Conservation (phyloP, 2,797 vertebrate species). For the Danio albolineatus region DNA sequence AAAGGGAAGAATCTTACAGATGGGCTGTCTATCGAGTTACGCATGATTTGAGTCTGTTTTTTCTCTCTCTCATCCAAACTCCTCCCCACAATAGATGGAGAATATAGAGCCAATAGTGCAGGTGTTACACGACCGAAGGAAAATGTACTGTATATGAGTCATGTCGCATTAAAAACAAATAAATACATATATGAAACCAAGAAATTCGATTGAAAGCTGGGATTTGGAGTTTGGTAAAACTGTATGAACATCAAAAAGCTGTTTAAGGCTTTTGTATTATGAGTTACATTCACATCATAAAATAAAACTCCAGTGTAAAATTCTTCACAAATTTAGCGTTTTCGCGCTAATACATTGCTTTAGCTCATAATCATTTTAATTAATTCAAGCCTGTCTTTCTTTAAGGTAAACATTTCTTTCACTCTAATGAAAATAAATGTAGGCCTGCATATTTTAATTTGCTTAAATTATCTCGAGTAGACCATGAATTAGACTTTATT, state of each 20-base stretch:
- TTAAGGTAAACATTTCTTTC: not conserved
- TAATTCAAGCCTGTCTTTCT: not conserved
- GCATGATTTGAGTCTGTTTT: constrained; percentile 50
- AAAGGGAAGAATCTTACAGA: constrained; percentile 59
- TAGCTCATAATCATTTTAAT: not conserved
- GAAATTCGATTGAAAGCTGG: not conserved
- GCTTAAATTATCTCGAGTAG: not conserved
- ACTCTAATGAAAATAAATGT: not conserved
- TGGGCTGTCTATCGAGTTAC: constrained; percentile 63
- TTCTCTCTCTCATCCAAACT: constrained; percentile 54
- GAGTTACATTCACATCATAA: not conserved
- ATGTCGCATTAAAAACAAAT: not conserved
- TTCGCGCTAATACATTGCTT: not conserved
- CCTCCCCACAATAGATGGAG: constrained; percentile 38
- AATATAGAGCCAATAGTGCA: constrained; percentile 29
- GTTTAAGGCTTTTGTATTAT: not conserved
- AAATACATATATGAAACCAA: not conserved
- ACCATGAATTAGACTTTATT: not conserved
- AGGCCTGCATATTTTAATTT: too few species aligned
- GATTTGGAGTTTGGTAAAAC: not conserved
- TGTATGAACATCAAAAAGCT: not conserved
- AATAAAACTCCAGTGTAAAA: not conserved
- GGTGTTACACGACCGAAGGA: constrained; percentile 23
- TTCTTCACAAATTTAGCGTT: not conserved
- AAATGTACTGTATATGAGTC: not conserved